A percentile compares a stretch with the other conserved stretches of the same genome.
Conservation (phyloP, 2,113 vertebrate species). For the Henicopernis longicauda region DNA sequence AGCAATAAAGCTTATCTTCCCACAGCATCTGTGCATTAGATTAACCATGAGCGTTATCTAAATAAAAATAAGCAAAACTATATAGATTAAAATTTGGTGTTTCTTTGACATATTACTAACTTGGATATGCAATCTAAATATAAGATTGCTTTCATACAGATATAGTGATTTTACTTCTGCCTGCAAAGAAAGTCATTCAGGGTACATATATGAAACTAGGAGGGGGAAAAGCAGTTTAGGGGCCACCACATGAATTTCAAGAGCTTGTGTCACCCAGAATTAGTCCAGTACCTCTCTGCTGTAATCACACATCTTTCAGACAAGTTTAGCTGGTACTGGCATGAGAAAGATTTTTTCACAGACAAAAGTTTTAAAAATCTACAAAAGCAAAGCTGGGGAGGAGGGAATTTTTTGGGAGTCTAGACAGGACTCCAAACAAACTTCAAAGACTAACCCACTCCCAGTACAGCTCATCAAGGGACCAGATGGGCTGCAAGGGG, state of each 20-base stretch:
- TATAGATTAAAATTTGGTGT: neutral
- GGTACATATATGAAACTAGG: neutral
- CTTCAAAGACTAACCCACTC: conserved; percentile 25
- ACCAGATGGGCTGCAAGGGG: neutral
- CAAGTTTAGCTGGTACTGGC: neutral
- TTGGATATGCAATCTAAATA: neutral
- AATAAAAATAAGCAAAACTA: neutral
- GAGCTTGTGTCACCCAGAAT: neutral
- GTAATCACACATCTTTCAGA: neutral
- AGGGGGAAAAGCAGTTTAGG: neutral
- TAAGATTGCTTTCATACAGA: neutral
- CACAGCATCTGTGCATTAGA: neutral
- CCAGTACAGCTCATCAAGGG: neutral
- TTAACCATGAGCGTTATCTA: neutral
- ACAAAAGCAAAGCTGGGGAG: neutral
- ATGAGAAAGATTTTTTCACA: neutral
- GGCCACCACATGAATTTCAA: neutral
- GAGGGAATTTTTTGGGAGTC: conserved; percentile 11
- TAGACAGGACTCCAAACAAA: conserved; percentile 51
- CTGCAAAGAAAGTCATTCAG: neutral
- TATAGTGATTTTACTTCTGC: neutral
- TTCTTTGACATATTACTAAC: neutral
- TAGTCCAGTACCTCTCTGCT: neutral
- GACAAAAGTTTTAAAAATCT: neutral
- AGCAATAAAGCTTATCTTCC: neutral